Base-by-base conservation (phyloP, 2,888 invertebrate species). In the Heliothis peltigera region DNA sequence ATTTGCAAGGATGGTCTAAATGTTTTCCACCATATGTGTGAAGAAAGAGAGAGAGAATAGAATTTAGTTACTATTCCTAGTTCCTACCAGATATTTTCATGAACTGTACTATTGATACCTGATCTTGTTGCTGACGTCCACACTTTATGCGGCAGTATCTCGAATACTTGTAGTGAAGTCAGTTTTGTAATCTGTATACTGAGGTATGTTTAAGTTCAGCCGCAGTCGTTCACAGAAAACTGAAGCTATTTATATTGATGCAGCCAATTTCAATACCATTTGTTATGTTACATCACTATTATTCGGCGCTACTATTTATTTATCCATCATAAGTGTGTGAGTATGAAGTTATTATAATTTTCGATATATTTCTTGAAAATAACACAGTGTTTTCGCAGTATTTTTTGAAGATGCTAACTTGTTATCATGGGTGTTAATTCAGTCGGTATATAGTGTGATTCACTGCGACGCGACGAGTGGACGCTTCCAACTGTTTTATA, bases 111-210 rank as follows among this genome's bases (percentile, higher is more conserved):
- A 15, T n/a, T n/a, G n/a, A 35, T 35, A 35, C 0, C 4, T 15
- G 28, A 42, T 8, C n/a, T 12, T 7, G 7, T 32, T 32, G 52
- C 56, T 35, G 46, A 76, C 64, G 70, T 80, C 52, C 69, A 53
- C 32, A 53, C 28, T 67, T 48, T 56, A 25, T 19, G 48, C 39
- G 52, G 70, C 60, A 22, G 7, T 57, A 35, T 43, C 19, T 64
- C 68, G 63, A 75, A 77, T 80, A 77, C 76, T 71, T 71, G 75
- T 73, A 75, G 77, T 70, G 73, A 65, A 78, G 75, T 81, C 66
- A 68, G 71, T 81, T 75, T 79, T 79, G 79, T 81, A 80, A 80
- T 73, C 72, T 81, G 77, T 80, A 78, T 74, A 72, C 72, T 72
- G 77, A 70, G 81, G 62, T 72, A 73, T 77, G 71, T 75, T 77